Evolutionary conservation across 2,888 invertebrate species (phyloP), one percentile per base, ranked within the genome.

Genomic region (Catocala nupta): DNA sequence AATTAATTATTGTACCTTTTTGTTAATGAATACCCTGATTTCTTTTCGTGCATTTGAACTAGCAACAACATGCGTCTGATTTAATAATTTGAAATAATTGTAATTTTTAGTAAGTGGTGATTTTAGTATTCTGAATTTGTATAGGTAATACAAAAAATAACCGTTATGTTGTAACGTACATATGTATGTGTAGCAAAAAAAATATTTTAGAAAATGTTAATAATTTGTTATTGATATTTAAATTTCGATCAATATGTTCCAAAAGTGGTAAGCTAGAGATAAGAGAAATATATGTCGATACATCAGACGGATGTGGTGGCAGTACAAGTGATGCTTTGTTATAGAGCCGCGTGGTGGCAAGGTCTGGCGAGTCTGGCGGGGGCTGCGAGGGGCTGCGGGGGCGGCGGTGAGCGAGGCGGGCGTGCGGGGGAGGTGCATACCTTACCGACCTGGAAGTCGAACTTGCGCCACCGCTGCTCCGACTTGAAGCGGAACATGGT

Each of bases 401-500:
- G 82, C 77, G 81, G 84, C 81, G 82, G 87, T 88, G 87, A 87
- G 87, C 85, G 86, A 86, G 86, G 89, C 88, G 83, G 82, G 88
- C 88, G 88, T 89, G 88, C 87, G 87, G 81, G 80, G 72, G 73
- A 83, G 90, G 90, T 93, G 94, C 95, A 94, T 96, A 96, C 96
- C 95, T 96, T 96, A 95, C 96, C 96, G 89, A 97, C 96, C 91
- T 97, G 97, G 93, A 98, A 97, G 95, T 98, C 98, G 91, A 99
- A 98, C 91, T 98, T 96, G 85, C 98, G 96, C 96, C 98, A 99
- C 90, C 98, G 97, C 93, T 99, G 99, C 90, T 99, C 99, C 90
- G 96, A 97, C 93, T 99, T 98, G 95, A 98, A 99, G 86, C 98
- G 98, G 95, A 97, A 99, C 88, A 98, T 98, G 73, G 98, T 97